A percentile compares a stretch with the other conserved stretches of the same genome.
phyloP scores from a whole-genome alignment of 2,888 invertebrate genomes.

The Drosophila tanythrix region DNA sequence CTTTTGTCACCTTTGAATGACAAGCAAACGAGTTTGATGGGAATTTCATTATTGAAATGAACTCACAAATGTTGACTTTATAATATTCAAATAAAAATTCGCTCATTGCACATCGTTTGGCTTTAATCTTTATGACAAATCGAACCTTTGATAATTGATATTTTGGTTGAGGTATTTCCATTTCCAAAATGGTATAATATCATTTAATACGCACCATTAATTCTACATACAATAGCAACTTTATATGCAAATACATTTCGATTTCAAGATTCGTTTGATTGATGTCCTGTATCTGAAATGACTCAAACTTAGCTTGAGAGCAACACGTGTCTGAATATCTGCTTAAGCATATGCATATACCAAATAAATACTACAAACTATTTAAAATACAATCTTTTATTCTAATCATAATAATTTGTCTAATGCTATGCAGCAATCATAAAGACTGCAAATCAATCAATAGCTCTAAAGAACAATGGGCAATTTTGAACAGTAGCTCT shows the following conservation, averaged over 20 bases:
- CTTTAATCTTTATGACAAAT: slow-evolving; percentile 53
- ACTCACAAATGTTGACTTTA: not conserved
- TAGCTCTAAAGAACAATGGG: slow-evolving; percentile 45
- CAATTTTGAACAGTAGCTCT: slow-evolving; percentile 61
- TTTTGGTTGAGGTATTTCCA: slow-evolving; percentile 46
- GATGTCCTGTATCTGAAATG: slow-evolving; percentile 18
- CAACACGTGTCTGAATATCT: slow-evolving; percentile 30
- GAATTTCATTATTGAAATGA: slow-evolving; percentile 6
- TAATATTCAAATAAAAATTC: slow-evolving; percentile 44
- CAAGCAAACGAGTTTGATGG: slow-evolving; percentile 38
- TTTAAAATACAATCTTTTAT: slow-evolving; percentile 28
- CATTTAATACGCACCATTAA: slow-evolving; percentile 43
- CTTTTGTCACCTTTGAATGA: slow-evolving; percentile 1
- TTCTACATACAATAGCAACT: slow-evolving; percentile 45
- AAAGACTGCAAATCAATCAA: slow-evolving; percentile 61
- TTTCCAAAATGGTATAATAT: slow-evolving; percentile 46
- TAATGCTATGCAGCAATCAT: slow-evolving; percentile 53
- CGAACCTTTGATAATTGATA: slow-evolving; percentile 48
- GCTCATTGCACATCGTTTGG: slow-evolving; percentile 45
- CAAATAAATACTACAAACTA: not conserved
- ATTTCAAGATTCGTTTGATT: slow-evolving; percentile 43
- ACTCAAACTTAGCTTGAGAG: not conserved
- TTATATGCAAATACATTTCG: slow-evolving; percentile 34
- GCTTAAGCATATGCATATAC: slow-evolving; percentile 6
- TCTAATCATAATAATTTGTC: slow-evolving; percentile 44